Percentiles rank a stretch among this genome's conserved stretches.
These are phyloP conservation scores for Holothuria glaberrima DNA, from an alignment of 35 echinoderm and acorn worm genomes.

Conservation along the genomic window DNA sequence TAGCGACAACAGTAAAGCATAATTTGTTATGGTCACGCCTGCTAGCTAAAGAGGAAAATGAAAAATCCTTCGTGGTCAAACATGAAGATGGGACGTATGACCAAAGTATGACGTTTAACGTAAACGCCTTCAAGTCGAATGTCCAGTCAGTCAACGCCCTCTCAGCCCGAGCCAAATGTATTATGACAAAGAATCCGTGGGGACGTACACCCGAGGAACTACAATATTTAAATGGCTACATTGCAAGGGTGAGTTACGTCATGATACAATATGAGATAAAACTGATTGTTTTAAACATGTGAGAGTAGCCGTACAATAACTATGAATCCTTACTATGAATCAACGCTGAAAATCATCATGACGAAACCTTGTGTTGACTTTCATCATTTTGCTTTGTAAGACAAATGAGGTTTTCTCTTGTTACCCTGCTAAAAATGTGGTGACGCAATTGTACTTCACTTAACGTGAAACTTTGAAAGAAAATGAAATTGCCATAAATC, in stretches of 20 bases:
- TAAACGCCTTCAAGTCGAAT: constrained; percentile 92
- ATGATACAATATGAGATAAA: background rate
- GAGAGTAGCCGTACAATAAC: too few species aligned
- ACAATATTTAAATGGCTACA: constrained; percentile 65
- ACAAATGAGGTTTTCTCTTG: too few species aligned
- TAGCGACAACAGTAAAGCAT: constrained; percentile 89
- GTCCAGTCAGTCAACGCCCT: constrained; percentile 80
- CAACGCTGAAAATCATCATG: too few species aligned
- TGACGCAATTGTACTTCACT: background rate
- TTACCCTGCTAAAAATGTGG: too few species aligned
- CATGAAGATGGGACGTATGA: constrained; percentile 81
- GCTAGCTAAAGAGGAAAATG: constrained; percentile 60
- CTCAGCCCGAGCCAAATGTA: constrained; percentile 62
- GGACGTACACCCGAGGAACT: constrained; percentile 72
- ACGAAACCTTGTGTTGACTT: too few species aligned
- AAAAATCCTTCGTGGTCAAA: constrained; percentile 76
- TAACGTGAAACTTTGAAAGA: background rate
- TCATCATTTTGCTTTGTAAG: too few species aligned
- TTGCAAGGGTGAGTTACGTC: constrained; percentile 70
- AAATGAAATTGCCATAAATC: too few species aligned
- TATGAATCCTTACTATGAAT: too few species aligned
- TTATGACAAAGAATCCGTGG: constrained; percentile 81
- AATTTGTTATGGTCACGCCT: constrained; percentile 89
- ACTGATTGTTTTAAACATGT: background rate
- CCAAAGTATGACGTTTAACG: constrained; percentile 89